phyloP scores from a whole-genome alignment of 2,113 vertebrate genomes.

The Chrysemys picta region DNA sequence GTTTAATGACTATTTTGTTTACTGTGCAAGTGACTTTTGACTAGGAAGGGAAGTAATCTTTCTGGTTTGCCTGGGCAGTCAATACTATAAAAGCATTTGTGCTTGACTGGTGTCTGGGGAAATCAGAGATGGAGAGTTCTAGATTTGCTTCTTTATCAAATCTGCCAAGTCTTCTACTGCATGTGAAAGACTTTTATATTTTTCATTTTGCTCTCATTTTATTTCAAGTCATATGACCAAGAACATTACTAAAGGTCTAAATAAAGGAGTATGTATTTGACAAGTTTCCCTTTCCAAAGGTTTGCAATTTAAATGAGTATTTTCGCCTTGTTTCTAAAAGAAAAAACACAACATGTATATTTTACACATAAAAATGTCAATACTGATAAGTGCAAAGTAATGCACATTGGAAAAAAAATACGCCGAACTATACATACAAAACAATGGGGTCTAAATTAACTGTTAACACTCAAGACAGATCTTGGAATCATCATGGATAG shows the following conservation, averaged over 20 bases:
- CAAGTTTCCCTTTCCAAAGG: background rate
- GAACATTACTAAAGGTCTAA: conserved; percentile 1
- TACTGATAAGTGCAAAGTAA: background rate
- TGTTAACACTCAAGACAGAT: background rate
- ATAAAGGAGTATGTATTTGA: conserved; percentile 2
- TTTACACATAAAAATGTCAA: background rate
- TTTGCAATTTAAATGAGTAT: background rate
- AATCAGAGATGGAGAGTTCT: background rate
- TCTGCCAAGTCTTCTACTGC: background rate
- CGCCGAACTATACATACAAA: background rate
- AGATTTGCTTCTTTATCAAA: background rate
- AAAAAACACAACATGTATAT: background rate
- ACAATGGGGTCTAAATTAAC: background rate
- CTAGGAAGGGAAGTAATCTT: background rate
- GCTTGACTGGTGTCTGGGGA: conserved; percentile 12
- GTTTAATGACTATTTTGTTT: conserved; percentile 52
- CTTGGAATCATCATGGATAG: background rate
- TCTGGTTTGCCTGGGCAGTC: conserved; percentile 30
- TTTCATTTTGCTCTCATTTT: background rate
- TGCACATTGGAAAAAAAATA: background rate
- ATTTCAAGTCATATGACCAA: background rate
- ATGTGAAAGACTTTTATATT: background rate
- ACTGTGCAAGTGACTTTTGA: conserved; percentile 30
- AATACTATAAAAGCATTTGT: conserved; percentile 10
- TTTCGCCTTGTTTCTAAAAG: background rate